Conservation (phyloP, 2,797 vertebrate genomes). For the Microcaecilia unicolor region DNA sequence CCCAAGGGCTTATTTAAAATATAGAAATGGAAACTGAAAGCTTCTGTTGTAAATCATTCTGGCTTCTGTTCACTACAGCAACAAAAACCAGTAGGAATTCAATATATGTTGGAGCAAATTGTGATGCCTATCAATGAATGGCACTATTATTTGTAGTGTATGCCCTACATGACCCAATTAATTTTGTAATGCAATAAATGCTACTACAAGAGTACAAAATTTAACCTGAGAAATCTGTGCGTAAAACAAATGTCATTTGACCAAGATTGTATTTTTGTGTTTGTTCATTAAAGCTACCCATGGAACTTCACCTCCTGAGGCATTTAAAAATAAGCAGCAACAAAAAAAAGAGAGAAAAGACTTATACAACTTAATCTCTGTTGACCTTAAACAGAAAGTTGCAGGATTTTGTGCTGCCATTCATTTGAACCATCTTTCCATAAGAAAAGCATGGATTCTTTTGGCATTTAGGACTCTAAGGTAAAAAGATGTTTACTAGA, state of each 20-base stretch:
- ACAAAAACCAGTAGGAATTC: slow-evolving; percentile 33
- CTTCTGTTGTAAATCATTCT: slow-evolving; percentile 24
- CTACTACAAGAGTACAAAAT: slow-evolving; percentile 31
- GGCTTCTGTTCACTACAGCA: slow-evolving; percentile 20
- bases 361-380: slow-evolving; percentile 10
- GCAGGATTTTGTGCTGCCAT: background rate
- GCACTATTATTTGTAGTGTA: slow-evolving; percentile 46
- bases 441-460: background rate
- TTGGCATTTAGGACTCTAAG: too few species aligned
- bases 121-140: slow-evolving; percentile 42
- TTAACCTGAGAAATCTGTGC: slow-evolving; percentile 38
- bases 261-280: slow-evolving; percentile 36
- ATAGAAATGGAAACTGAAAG: slow-evolving; percentile 36
- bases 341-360: background rate
- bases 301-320: slow-evolving; percentile 27
- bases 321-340: slow-evolving; percentile 8
- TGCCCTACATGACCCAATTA: slow-evolving; percentile 49
- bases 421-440: slow-evolving; percentile 1
- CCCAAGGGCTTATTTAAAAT: slow-evolving; percentile 57
- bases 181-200: slow-evolving; percentile 43
- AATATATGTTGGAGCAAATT: slow-evolving; percentile 40
- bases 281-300: slow-evolving; percentile 39
- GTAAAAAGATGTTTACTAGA: too few species aligned
- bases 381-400: background rate
- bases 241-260: slow-evolving; percentile 45